Evolutionary conservation across 2,888 invertebrate species (phyloP).

Genomic region (Dilophus febrilis): DNA sequence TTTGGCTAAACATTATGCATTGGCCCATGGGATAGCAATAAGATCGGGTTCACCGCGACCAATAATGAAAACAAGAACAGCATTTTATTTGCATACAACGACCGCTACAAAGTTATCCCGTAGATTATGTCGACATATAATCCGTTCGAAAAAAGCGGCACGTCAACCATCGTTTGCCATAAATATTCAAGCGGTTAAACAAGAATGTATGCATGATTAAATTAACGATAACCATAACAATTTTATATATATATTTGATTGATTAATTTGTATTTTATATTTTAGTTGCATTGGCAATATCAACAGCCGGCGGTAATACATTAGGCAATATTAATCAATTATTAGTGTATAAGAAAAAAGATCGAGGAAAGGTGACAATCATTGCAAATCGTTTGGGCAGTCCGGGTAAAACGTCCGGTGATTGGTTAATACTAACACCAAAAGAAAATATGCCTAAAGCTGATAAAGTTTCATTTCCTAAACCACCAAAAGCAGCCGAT

Average conservation of each 20-base stretch:
- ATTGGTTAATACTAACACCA: conserved; percentile 30
- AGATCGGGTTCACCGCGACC: conserved; percentile 68
- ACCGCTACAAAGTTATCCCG: conserved; percentile 80
- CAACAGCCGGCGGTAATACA: conserved; percentile 28
- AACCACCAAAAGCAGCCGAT: conserved; percentile 78
- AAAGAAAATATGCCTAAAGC: conserved; percentile 57
- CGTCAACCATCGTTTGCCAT: conserved; percentile 69
- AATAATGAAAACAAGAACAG: conserved; percentile 93
- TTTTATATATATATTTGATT: not conserved
- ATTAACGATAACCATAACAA: not conserved
- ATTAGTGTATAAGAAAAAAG: conserved; percentile 36
- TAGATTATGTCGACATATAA: conserved; percentile 64
- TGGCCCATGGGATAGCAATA: conserved; percentile 61
- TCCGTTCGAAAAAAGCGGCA: conserved; percentile 72
- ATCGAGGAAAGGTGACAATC: conserved; percentile 48
- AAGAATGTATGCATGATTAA: conserved; percentile 53
- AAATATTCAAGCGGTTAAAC: conserved; percentile 65
- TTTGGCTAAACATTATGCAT: conserved; percentile 82
- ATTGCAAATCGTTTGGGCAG: conserved; percentile 55
- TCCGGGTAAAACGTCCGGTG: conserved; percentile 38
- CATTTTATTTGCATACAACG: conserved; percentile 87
- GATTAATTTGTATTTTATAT: conserved; percentile 2
- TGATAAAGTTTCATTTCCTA: conserved; percentile 68
- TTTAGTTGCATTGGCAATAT: conserved; percentile 38
- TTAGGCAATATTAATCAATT: conserved; percentile 37